Evolutionary conservation across 1,140 invertebrate genomes (phyloP).

Genomic region (Caenorhabditis brenneri): DNA sequence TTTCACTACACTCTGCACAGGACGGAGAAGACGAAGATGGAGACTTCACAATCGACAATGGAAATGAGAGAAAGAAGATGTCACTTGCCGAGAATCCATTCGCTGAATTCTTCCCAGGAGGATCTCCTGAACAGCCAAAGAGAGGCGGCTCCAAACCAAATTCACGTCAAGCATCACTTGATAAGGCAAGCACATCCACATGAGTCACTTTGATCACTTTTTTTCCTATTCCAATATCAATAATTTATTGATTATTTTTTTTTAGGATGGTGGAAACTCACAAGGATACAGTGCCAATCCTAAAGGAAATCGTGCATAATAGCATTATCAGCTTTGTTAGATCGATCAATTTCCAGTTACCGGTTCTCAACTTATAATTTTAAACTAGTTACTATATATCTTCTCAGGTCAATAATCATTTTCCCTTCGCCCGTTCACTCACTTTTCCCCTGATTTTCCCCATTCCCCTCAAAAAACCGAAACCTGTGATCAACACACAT

Average conservation of each 20-base stretch:
- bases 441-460: neutral
- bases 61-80: conserved; percentile 19
- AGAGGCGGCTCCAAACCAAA: neutral
- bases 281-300: conserved; percentile 34
- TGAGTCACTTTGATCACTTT: neutral
- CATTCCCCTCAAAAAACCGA: neutral
- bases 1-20: neutral
- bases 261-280: neutral
- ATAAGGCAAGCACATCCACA: conserved; percentile 20
- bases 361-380: conserved; percentile 6
- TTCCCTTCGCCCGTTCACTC: neutral
- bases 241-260: neutral
- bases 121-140: conserved; percentile 23
- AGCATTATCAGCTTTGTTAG: too few species aligned
- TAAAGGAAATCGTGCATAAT: neutral
- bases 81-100: conserved; percentile 7
- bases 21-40: conserved; percentile 4
- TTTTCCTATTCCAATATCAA: neutral
- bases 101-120: conserved; percentile 10
- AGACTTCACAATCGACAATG: conserved; percentile 8
- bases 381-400: neutral
- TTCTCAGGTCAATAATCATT: conserved; percentile 23
- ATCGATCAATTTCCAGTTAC: neutral
- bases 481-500: neutral
- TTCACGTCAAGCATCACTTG: conserved; percentile 24